These are phyloP conservation scores for Ctenochaetus hawaiiensis DNA, from an alignment of 2,797 vertebrate species.

Conservation along the genomic window DNA sequence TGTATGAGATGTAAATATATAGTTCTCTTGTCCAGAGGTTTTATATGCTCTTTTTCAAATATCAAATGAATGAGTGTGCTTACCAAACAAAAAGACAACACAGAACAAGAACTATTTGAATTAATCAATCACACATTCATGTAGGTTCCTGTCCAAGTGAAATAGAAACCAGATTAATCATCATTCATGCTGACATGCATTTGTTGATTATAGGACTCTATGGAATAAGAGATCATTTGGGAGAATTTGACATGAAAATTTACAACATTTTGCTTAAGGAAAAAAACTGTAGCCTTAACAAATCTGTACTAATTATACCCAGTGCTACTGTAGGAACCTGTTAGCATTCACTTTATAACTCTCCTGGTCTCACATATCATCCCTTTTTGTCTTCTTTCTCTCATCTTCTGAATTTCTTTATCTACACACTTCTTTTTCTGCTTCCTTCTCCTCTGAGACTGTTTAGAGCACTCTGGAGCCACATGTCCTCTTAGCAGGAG, in stretches of 20 bases:
- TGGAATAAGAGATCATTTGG: not conserved
- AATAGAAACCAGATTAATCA: not conserved
- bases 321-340: not conserved
- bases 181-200: not conserved
- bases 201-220: not conserved
- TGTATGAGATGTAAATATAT: not conserved
- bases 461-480: constrained; percentile 47
- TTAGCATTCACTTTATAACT: not conserved
- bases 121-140: not conserved
- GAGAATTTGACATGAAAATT: not conserved
- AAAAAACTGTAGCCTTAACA: no score
- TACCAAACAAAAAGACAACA: not conserved
- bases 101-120: not conserved
- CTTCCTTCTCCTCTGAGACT: constrained; percentile 10
- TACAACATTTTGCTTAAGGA: no score
- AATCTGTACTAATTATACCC: no score
- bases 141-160: not conserved
- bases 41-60: not conserved
- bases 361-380: not conserved
- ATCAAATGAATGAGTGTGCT: not conserved
- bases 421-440: not conserved
- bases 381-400: not conserved
- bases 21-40: not conserved
- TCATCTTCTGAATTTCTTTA: not conserved
- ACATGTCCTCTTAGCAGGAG: constrained; percentile 69